Evolutionary conservation across 2,888 invertebrate genomes (phyloP), one percentile per base, ranked within the genome.

Genomic region (Drosophila mettleri): DNA sequence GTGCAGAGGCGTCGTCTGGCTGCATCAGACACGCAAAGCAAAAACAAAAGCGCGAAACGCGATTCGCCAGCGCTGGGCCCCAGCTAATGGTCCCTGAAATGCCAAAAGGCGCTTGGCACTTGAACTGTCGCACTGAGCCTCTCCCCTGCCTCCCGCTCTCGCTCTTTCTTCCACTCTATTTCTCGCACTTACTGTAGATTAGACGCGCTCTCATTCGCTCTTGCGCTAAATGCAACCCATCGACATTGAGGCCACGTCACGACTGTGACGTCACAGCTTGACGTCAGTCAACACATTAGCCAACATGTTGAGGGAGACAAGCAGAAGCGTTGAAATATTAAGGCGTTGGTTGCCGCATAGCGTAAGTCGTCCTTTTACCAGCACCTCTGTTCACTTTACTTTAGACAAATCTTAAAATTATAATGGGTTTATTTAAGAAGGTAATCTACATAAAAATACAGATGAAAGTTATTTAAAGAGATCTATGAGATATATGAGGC

Each of bases 261-360:
- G 62, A 64, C 78, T 34, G 43, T 86, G 86, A 82, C 83, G 82
- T 87, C 85, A 87, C 58, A 34, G 14, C 18, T 57, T 86, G 86
- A 89, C 89, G 89, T 86, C 88, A 85, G 78, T 29, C 45, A 60
- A 36, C 67, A 57, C 67, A 62, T 59, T 67, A 63, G 65, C 68
- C 64, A 62, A 62, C 58, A 57, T 31, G 43, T 51, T 27, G 29
- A 49, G 39, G 38, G 39, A 41, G 54, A 43, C 22, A 61, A 54
- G 55, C 24, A 55, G 52, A 64, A 43, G 52, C 70, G 18, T 38
- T 24, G 58, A 58, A 69, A 63, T 73, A 58, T 41, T 54, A 38
- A 46, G 53, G 46, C 45, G 38, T 36, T 38, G 22, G 14, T 57
- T 75, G 66, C 55, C 67, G 68, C 34, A 27, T 48, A 57, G 49